A percentile compares a stretch with the other conserved stretches of the same genome.
Conservation (phyloP, 2,797 vertebrate genomes). For the Choloepus didactylus region DNA sequence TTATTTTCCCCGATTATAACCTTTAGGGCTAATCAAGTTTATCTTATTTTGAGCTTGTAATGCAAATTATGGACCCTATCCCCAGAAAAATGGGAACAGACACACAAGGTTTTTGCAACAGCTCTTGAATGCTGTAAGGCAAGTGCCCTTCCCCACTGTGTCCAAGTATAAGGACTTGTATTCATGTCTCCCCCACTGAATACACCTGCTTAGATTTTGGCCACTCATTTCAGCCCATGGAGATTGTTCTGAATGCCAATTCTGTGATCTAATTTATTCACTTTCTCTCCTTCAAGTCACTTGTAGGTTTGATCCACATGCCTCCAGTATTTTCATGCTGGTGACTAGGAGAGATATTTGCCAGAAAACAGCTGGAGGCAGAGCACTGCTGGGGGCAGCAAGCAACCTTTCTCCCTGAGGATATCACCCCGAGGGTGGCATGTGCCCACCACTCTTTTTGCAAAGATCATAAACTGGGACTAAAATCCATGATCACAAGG, state of each 20-base stretch:
- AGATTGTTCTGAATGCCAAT: not conserved
- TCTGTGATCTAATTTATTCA: not conserved
- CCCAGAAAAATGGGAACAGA: not conserved
- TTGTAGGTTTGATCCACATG: not conserved
- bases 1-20: not conserved
- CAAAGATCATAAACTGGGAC: not conserved
- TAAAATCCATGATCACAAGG: conserved; percentile 26
- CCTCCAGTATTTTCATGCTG: not conserved
- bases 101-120: not conserved
- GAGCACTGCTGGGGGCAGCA: not conserved
- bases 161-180: not conserved
- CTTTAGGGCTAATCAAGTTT: not conserved
- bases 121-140: not conserved
- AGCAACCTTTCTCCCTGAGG: not conserved
- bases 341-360: not conserved
- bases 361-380: not conserved
- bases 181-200: not conserved
- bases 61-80: not conserved
- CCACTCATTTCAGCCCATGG: not conserved
- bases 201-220: not conserved
- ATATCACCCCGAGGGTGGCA: not conserved
- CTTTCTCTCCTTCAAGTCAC: not conserved
- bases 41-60: conserved; percentile 48
- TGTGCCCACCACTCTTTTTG: not conserved
- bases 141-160: not conserved